Conservation (phyloP, 2,888 invertebrate genomes). For the Trissolcus japonicus region DNA sequence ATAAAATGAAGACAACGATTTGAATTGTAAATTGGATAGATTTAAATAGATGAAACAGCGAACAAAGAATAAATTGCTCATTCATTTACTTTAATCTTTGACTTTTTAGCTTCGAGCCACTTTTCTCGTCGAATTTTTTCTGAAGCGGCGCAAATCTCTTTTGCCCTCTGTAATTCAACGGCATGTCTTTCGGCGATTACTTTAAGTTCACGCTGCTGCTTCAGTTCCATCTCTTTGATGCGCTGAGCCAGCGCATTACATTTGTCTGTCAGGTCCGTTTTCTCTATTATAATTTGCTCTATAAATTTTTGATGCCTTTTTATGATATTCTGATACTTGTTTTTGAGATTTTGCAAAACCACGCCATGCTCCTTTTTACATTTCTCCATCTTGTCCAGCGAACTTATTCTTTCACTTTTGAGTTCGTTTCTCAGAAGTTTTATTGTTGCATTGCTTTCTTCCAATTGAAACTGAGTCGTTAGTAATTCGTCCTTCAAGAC, state of each 20-base stretch:
- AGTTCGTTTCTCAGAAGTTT: slow-evolving; percentile 67
- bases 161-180: slow-evolving; percentile 84
- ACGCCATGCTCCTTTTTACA: slow-evolving; percentile 75
- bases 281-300: slow-evolving; percentile 87
- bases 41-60: neutral
- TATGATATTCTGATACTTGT: slow-evolving; percentile 85
- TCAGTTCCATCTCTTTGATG: slow-evolving; percentile 82
- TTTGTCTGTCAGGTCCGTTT: slow-evolving; percentile 85
- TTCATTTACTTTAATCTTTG: slow-evolving; percentile 86
- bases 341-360: slow-evolving; percentile 80
- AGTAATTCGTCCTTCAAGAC: slow-evolving; percentile 65
- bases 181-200: slow-evolving; percentile 85
- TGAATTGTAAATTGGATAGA: neutral
- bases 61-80: neutral
- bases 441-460: slow-evolving; percentile 68
- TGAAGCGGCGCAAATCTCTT: slow-evolving; percentile 86
- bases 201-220: slow-evolving; percentile 82
- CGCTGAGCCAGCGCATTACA: slow-evolving; percentile 83
- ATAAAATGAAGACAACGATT: neutral
- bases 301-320: slow-evolving; percentile 89
- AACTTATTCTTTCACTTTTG: slow-evolving; percentile 74
- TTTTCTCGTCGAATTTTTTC: slow-evolving; percentile 86
- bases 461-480: slow-evolving; percentile 65
- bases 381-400: slow-evolving; percentile 74
- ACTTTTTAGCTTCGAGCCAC: slow-evolving; percentile 90